Evolutionary conservation across 2,888 invertebrate genomes (phyloP), one percentile per base, ranked within the genome.

Genomic region (Drosophila aldrichi): DNA sequence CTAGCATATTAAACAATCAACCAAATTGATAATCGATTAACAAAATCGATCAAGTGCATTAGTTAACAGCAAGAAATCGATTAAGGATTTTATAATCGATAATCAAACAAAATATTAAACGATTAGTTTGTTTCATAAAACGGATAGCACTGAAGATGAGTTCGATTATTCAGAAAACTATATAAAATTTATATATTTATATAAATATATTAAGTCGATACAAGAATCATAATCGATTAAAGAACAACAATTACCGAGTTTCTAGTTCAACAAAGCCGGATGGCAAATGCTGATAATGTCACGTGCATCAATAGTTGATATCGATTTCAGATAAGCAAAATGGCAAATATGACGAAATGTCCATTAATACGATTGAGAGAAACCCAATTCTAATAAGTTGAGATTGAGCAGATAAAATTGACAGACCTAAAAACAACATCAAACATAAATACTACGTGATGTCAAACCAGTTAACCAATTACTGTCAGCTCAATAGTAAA

Each of bases 271-370:
- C 25, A 12, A 14, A 12, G 9, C 18, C 14, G 2, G 3, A 14
- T 49, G 29, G 44, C 18, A 60, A 52, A 29, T n/a, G 56, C 29
- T 36, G 46, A 64, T 40, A 70, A 29, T 57, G 72, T 77, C 75
- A 75, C 74, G 77, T 77, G 72, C n/a, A 22, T 36, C 16, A 20
- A 43, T 25, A 57, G 32, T 14, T 54, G 34, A 49, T 75, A 75
- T 67, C 34, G 74, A 67, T 73, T 77, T 57, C 34, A 49, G 78
- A 76, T 76, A 73, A 61, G 38, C 3, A 29, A 49, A 49, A 5
- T 20, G 2, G n/a, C 2, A 9, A 57, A 60, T 18, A 34, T 73
- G 74, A 76, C 63, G 68, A 57, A 60, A 34, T 1, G 36, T 16
- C 25, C 44, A 36, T 34, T 20, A 43, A 54, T 40, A 12, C 38